These are phyloP conservation scores for Phalacrocorax aristotelis DNA, from an alignment of 2,113 vertebrate genomes.

Conservation along the genomic window DNA sequence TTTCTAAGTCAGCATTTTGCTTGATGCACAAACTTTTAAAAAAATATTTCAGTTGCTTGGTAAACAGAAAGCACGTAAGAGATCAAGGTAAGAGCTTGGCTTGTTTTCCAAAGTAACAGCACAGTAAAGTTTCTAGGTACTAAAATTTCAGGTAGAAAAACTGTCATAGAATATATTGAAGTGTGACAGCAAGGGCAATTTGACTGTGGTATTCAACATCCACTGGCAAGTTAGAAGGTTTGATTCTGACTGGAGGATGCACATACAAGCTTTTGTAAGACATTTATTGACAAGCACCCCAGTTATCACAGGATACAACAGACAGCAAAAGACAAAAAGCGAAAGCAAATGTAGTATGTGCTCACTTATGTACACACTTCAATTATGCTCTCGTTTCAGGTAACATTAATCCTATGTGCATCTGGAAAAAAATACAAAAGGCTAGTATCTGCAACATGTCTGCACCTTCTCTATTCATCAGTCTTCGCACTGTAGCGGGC, in stretches of 20 bases:
- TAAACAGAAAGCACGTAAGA: background rate
- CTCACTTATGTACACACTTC: background rate
- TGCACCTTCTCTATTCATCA: background rate
- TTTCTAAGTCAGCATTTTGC: background rate
- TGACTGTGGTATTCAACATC: background rate
- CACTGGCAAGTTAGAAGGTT: background rate
- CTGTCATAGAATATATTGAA: background rate
- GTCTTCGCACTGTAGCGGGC: background rate
- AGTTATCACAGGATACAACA: background rate
- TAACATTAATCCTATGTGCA: background rate
- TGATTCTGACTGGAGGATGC: background rate
- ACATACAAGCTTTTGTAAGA: background rate
- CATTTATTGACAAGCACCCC: background rate
- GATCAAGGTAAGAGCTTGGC: background rate
- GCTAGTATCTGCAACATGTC: accelerated
- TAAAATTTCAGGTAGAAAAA: background rate
- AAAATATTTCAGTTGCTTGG: slow-evolving; percentile 25
- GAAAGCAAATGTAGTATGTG: background rate
- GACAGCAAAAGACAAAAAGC: background rate
- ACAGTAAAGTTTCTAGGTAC: background rate
- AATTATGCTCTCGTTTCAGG: background rate
- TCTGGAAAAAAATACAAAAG: background rate
- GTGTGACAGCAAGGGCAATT: background rate
- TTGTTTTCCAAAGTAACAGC: background rate
- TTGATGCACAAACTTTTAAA: background rate